A percentile compares a stretch with the other conserved stretches of the same genome.
Conservation (phyloP, 64 coral and sea anemone species). For the Actinia equina region DNA sequence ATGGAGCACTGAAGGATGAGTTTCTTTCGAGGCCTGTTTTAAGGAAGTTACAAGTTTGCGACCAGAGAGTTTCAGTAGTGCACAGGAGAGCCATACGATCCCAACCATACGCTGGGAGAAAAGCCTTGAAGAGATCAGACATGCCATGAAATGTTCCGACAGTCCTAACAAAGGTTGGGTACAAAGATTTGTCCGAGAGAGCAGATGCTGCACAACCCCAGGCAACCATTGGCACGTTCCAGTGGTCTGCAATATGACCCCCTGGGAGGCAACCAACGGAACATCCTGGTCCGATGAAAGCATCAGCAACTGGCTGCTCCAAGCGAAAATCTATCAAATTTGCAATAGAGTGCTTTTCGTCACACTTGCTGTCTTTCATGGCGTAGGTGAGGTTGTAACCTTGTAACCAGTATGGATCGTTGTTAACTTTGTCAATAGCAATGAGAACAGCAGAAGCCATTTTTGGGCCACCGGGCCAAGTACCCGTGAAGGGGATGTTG, state of each 20-base stretch:
- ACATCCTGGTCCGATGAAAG: slow-evolving; percentile 79
- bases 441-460: slow-evolving; percentile 74
- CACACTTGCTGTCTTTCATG: slow-evolving; percentile 42
- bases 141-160: slow-evolving; percentile 45
- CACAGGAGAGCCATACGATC: slow-evolving; percentile 50
- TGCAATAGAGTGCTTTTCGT: slow-evolving; percentile 25
- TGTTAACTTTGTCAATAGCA: slow-evolving; percentile 61
- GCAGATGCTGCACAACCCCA: slow-evolving; percentile 54
- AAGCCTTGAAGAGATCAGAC: slow-evolving; percentile 26
- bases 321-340: slow-evolving; percentile 45
- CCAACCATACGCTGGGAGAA: slow-evolving; percentile 43
- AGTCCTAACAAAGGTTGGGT: slow-evolving; percentile 75
- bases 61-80: slow-evolving; percentile 51
- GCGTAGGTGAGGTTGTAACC: slow-evolving; percentile 51
- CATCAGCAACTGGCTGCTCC: slow-evolving; percentile 46
- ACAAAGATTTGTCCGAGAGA: slow-evolving; percentile 51
- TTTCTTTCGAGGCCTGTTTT: slow-evolving; percentile 45
- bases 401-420: slow-evolving; percentile 34
- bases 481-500: slow-evolving; percentile 48
- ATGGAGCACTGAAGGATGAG: slow-evolving; percentile 23
- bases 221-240: slow-evolving; percentile 72
- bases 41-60: slow-evolving; percentile 26
- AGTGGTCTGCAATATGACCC: slow-evolving; percentile 58
- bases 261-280: slow-evolving; percentile 58
- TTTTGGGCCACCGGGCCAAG: slow-evolving; percentile 63